Evolutionary conservation across 2,888 invertebrate genomes (phyloP).

Genomic region (Lepidochitona cinerea): DNA sequence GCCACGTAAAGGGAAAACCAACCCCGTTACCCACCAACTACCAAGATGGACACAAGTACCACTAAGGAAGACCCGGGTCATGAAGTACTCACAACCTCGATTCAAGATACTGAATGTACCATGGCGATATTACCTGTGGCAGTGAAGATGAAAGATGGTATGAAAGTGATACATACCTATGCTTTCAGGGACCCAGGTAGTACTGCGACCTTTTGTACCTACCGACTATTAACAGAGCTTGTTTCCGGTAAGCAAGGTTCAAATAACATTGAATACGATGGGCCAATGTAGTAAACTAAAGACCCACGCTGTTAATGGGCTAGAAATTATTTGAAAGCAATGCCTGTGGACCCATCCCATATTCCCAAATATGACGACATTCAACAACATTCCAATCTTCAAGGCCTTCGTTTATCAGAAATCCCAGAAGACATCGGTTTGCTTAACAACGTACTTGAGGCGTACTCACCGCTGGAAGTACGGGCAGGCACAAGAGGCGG

Average conservation of each 20-base stretch:
- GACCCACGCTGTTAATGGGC: neutral
- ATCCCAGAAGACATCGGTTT: constrained; percentile 16
- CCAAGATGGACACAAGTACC: too few species aligned
- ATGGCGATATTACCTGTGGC: neutral
- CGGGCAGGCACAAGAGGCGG: constrained; percentile 15
- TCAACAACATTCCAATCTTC: constrained; percentile 20
- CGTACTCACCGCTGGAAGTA: constrained; percentile 19
- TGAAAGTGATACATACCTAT: neutral
- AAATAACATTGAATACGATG: neutral
- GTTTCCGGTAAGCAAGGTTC: neutral
- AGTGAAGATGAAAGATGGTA: neutral
- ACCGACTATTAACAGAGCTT: neutral
- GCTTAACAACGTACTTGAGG: constrained; percentile 18
- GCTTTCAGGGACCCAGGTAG: neutral
- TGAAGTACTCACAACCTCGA: neutral
- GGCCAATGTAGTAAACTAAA: neutral
- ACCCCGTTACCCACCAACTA: too few species aligned
- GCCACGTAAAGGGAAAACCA: neutral
- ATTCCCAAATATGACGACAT: constrained; percentile 20
- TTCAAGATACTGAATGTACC: neutral
- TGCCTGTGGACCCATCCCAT: constrained; percentile 22
- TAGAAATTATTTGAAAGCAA: constrained; percentile 4
- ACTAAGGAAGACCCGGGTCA: neutral
- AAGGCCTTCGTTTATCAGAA: constrained; percentile 18
- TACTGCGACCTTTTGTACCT: neutral